Evolutionary conservation across 2,888 invertebrate species (phyloP).

Genomic region (Empis livida): DNA sequence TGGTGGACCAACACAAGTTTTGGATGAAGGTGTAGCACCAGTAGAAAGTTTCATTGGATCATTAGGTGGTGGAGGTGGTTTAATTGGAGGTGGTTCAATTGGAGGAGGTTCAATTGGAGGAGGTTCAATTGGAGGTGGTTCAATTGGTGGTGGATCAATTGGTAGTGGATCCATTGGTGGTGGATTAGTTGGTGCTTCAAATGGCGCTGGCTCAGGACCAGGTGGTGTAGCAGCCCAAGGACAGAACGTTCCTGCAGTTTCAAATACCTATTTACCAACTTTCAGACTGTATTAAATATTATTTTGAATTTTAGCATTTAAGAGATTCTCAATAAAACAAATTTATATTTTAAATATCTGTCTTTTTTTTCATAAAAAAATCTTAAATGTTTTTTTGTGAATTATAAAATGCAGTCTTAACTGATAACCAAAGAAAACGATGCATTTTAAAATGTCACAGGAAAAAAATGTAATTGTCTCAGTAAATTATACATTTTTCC

Average conservation of each 20-base stretch:
- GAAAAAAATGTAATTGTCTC: too few relatives aligned
- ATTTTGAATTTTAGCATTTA: background rate
- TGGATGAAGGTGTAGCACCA: constrained; percentile 23
- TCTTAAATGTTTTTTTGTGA: too few relatives aligned
- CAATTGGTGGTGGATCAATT: constrained; percentile 25
- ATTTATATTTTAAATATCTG: too few relatives aligned
- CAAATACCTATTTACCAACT: background rate
- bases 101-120: background rate
- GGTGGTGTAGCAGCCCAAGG: background rate
- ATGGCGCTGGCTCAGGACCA: background rate
- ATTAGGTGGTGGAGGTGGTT: too few relatives aligned
- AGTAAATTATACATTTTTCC: too few relatives aligned
- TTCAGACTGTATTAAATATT: background rate
- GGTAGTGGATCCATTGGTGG: constrained; percentile 10
- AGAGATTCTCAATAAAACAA: too few relatives aligned
- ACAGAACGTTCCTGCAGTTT: background rate
- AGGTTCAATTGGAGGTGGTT: constrained; percentile 12
- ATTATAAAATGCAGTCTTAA: too few relatives aligned
- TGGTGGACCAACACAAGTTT: constrained; percentile 20
- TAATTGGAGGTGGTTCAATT: too few relatives aligned
- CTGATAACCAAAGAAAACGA: too few relatives aligned
- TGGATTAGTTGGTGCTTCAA: too few relatives aligned
- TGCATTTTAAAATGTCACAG: too few relatives aligned
- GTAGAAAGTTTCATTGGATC: constrained; percentile 4
- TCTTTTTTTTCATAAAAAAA: too few relatives aligned